phyloP scores from a whole-genome alignment of 2,113 vertebrate genomes.

The Noctilio leporinus region DNA sequence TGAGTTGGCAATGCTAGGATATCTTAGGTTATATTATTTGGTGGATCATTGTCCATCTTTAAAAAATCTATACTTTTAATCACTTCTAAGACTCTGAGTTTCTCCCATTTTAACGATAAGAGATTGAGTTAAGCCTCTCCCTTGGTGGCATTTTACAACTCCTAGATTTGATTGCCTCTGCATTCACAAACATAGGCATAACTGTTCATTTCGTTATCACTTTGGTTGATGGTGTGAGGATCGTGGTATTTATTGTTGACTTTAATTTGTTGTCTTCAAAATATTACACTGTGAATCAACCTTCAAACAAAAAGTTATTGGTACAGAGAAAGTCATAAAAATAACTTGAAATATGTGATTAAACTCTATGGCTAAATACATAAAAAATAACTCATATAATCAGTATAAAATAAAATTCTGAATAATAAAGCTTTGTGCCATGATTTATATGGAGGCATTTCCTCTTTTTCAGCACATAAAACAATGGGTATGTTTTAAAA shows the following conservation, averaged over 20 bases:
- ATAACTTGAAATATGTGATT: not conserved
- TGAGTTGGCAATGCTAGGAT: not conserved
- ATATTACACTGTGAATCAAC: not conserved
- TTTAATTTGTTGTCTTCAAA: not conserved
- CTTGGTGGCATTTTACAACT: not conserved
- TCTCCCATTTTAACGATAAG: not conserved
- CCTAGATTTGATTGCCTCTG: not conserved
- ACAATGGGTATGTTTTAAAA: not conserved
- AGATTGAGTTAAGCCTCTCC: not conserved
- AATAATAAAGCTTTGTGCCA: not conserved
- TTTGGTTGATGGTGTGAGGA: not conserved
- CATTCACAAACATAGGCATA: not conserved
- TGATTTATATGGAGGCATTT: constrained; percentile 13
- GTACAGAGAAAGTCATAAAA: not conserved
- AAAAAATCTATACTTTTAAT: not conserved
- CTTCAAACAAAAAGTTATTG: not conserved
- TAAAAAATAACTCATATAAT: not conserved
- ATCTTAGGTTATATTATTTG: not conserved
- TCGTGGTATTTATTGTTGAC: not conserved
- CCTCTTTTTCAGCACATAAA: not conserved
- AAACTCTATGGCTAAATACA: not conserved
- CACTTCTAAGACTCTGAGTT: not conserved
- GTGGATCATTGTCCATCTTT: not conserved
- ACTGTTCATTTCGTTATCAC: not conserved
- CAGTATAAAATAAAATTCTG: not conserved